These are phyloP conservation scores for Linnaemya vulpina DNA, from an alignment of 2,888 invertebrate species.

Conservation along the genomic window DNA sequence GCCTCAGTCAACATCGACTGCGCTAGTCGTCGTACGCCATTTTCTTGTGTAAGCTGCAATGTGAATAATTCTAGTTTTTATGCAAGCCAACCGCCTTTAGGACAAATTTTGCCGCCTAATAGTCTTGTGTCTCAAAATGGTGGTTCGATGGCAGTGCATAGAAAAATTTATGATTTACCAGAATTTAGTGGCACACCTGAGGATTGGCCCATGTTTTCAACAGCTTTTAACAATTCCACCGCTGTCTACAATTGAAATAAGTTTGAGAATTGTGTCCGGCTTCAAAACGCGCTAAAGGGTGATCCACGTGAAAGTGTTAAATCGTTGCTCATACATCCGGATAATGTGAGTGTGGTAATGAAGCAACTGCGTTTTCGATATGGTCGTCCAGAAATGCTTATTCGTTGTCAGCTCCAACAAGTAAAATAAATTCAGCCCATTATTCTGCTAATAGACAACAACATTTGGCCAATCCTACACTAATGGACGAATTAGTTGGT, in stretches of 20 bases:
- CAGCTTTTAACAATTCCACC: constrained; percentile 31
- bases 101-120: too few species aligned
- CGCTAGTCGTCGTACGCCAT: too few species aligned
- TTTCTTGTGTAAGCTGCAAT: too few species aligned
- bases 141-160: too few species aligned
- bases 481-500: not conserved
- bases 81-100: too few species aligned
- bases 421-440: not conserved
- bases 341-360: constrained; percentile 29
- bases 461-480: not conserved
- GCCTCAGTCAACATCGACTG: too few species aligned
- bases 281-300: constrained; percentile 37
- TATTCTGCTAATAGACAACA: not conserved
- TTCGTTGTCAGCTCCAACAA: constrained; percentile 1
- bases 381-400: constrained; percentile 26
- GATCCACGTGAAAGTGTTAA: constrained; percentile 35
- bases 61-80: too few species aligned
- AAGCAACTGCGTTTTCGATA: constrained; percentile 36
- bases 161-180: not conserved
- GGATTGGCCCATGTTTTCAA: constrained; percentile 56
- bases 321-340: constrained; percentile 50
- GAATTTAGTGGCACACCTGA: constrained; percentile 38
- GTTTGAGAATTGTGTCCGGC: constrained; percentile 50
- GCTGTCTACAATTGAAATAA: constrained; percentile 6
- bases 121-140: too few species aligned